phyloP scores from a whole-genome alignment of 92 coral and sea anemone species.

The Plumapathes pennacea region DNA sequence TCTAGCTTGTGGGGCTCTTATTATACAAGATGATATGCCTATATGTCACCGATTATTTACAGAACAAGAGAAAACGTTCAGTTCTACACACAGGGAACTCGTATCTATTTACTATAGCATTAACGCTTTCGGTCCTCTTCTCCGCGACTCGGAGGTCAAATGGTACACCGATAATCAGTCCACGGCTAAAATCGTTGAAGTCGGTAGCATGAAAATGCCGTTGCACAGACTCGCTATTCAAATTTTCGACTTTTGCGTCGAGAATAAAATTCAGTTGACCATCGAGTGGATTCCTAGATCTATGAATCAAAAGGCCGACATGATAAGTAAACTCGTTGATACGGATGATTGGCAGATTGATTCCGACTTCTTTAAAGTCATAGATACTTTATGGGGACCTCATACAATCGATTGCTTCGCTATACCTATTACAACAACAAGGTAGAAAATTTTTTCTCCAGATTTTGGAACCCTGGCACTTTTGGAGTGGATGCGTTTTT shows the following conservation, averaged over 20 bases:
- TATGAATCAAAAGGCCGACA: conserved; percentile 14
- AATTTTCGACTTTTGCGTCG: conserved; percentile 18
- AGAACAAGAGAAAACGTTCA: neutral
- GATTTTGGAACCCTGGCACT: conserved; percentile 45
- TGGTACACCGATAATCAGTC: conserved; percentile 18
- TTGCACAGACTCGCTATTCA: conserved; percentile 11
- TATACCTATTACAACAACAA: conserved; percentile 22
- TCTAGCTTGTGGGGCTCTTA: neutral
- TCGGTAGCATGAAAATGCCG: conserved; percentile 4
- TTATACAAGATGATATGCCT: conserved; percentile 5
- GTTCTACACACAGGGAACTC: conserved; percentile 35
- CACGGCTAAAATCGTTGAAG: conserved; percentile 12
- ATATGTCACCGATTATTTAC: conserved; percentile 13
- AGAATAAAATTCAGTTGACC: too few relatives aligned
- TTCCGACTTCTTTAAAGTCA: conserved; percentile 5
- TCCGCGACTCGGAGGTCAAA: conserved; percentile 1
- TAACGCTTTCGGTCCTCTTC: conserved; percentile 11
- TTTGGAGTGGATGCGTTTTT: conserved; percentile 31
- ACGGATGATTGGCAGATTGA: conserved; percentile 50
- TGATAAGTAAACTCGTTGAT: conserved; percentile 16
- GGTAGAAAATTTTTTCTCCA: conserved; percentile 24
- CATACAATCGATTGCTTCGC: conserved; percentile 35
- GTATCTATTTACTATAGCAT: conserved; percentile 8
- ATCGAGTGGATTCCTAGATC: conserved; percentile 16
- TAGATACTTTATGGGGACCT: conserved; percentile 35